phyloP scores from a whole-genome alignment of 2,888 invertebrate species.

The Therioaphis trifolii region DNA sequence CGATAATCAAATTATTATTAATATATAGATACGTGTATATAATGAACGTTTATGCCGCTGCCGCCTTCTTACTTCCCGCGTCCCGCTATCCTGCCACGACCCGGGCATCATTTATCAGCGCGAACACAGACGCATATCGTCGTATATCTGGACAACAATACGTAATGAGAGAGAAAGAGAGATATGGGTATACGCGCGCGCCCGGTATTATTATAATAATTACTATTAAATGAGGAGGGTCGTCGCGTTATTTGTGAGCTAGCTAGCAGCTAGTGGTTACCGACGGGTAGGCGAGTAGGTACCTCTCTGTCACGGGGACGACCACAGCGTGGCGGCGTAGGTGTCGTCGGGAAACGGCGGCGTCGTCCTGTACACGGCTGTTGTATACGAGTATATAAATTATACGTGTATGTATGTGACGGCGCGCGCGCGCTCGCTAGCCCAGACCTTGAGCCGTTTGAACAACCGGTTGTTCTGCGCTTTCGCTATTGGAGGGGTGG shows the following conservation, averaged over 20 bases:
- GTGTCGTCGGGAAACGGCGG: neutral
- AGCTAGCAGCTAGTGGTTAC: no score
- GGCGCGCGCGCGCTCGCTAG: neutral
- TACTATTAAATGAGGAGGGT: constrained; percentile 25
- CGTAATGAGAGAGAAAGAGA: constrained; percentile 23
- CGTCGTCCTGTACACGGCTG: neutral
- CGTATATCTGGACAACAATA: constrained; percentile 28
- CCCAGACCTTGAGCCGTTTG: neutral
- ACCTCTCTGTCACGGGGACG: neutral
- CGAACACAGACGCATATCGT: neutral
- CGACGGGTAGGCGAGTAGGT: neutral
- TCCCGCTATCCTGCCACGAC: neutral
- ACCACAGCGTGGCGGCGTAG: neutral
- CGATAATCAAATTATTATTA: constrained; percentile 61
- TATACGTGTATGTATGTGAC: no score
- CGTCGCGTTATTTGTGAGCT: neutral
- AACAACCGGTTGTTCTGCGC: neutral
- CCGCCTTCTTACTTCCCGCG: constrained; percentile 8
- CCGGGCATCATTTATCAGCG: constrained; percentile 41
- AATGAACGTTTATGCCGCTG: constrained; percentile 54
- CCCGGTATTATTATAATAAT: constrained; percentile 36
- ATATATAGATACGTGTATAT: neutral
- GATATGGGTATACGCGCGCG: neutral
- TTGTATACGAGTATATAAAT: no score
- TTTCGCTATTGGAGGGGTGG: no score